Percentiles rank a stretch among this genome's conserved stretches.
Evolutionary conservation across 2,888 invertebrate genomes (phyloP).

Genomic region (Apamea monoglypha): DNA sequence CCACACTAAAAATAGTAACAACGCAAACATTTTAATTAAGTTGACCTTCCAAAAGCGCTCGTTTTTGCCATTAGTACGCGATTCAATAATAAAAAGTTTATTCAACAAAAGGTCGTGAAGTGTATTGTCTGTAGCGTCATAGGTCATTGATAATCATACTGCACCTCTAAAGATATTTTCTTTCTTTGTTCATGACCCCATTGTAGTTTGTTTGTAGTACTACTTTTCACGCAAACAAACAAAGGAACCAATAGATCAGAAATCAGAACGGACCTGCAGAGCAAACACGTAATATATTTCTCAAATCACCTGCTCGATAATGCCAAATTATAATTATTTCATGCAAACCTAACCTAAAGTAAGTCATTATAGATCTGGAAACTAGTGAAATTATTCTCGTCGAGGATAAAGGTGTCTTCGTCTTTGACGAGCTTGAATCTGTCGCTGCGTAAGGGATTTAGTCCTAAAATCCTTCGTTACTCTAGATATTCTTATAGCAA

Average conservation of each 20-base stretch:
- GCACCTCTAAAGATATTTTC: slow-evolving; percentile 20
- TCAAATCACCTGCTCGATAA: neutral
- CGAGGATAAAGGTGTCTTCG: no score
- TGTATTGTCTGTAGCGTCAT: slow-evolving; percentile 36
- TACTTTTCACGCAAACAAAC: slow-evolving; percentile 13
- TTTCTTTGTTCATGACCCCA: slow-evolving; percentile 1
- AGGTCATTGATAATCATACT: slow-evolving; percentile 48
- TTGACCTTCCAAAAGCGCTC: slow-evolving; percentile 24
- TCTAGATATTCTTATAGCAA: neutral
- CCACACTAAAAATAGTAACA: slow-evolving; percentile 3
- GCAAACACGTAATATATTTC: neutral
- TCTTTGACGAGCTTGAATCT: neutral
- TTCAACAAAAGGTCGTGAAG: slow-evolving; percentile 46
- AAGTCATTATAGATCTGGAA: neutral
- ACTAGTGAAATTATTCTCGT: no score
- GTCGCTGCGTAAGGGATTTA: neutral
- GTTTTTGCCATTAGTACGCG: slow-evolving; percentile 47
- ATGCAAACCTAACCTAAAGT: neutral
- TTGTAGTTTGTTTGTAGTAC: slow-evolving; percentile 8
- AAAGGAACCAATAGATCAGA: neutral
- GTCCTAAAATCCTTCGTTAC: neutral
- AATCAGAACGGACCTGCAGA: neutral
- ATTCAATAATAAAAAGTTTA: slow-evolving; percentile 32
- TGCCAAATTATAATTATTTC: neutral
- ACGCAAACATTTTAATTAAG: slow-evolving; percentile 11